Evolutionary conservation across 2,797 vertebrate species (phyloP), one percentile per base, ranked within the genome.

Genomic region (Myripristis jacobus): DNA sequence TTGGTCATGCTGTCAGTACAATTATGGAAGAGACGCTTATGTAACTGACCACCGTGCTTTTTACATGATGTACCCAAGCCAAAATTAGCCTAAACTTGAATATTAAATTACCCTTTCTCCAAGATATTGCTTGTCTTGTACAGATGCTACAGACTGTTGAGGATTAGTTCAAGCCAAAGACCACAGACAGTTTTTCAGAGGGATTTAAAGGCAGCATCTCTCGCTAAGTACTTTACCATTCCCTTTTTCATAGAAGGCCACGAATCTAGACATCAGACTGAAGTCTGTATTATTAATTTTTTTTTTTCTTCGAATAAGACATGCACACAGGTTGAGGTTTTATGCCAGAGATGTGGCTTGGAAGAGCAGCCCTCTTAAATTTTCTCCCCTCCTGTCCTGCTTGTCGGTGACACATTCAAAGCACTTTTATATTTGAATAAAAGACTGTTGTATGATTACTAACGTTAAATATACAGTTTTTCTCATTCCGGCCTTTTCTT

Each of bases 81-180:
- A 13, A 64, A 78, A 68, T 57, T 36, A 24, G 24, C 53, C 19
- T 11, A 0, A 52, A 66, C 19, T 64, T 21, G 31, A 50, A 25
- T 34, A 50, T 12, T 7, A 15, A 56, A 64, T 67, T 25, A 29
- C 25, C 52, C 57, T 64, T 70, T 24, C 34, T 80, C 48, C 72
- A 69, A 85, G 64, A 82, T 79, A 27, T 10, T 31, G 22, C 19
- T 59, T 21, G 59, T 62, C 44, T 65, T 79, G 59, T 47, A 62
- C 16, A 22, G 47, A 60, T 6, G 56, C 21, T 70, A 7, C 21
- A 15, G 51, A 60, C 66, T 70, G 72, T 64, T 75, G 44, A 38
- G 68, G 56, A 82, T 85, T 74, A 65, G 41, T 77, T 81, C 44
- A 73, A 88, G 70, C 88, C 88, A 90, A 91, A 90, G 86, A 88